These are phyloP conservation scores for Amphiprion clarkii DNA, from an alignment of 2,797 vertebrate species.

Conservation along the genomic window DNA sequence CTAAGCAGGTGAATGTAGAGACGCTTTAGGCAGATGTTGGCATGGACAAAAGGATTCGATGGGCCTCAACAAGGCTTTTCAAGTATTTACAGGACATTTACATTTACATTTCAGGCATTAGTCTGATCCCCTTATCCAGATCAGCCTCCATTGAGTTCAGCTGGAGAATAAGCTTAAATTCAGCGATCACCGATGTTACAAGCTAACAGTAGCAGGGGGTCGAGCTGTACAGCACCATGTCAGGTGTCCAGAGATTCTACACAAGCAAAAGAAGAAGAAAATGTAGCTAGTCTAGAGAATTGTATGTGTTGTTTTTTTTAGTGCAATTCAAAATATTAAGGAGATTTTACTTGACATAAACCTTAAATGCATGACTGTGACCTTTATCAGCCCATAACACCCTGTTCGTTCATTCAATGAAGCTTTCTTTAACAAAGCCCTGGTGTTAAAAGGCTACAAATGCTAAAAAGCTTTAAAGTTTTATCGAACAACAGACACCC, in stretches of 20 bases:
- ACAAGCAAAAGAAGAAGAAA: constrained; percentile 6
- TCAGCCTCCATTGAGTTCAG: constrained; percentile 59
- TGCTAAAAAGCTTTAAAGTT: too few relatives aligned
- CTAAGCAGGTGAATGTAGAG: constrained; percentile 59
- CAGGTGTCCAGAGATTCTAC: not conserved
- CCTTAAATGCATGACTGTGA: too few relatives aligned
- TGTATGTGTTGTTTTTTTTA: too few relatives aligned
- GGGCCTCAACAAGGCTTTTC: constrained; percentile 54
- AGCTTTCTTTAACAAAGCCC: too few relatives aligned
- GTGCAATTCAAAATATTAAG: not conserved
- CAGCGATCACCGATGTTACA: constrained; percentile 54
- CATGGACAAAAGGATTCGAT: constrained; percentile 49
- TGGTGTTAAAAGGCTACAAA: too few relatives aligned
- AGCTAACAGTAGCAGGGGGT: constrained; percentile 55
- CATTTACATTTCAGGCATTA: constrained; percentile 67
- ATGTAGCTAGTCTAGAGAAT: not conserved
- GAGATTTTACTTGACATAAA: not conserved
- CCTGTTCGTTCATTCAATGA: too few relatives aligned
- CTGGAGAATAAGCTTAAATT: constrained; percentile 60
- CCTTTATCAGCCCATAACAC: too few relatives aligned
- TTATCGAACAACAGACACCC: too few relatives aligned
- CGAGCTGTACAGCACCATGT: constrained; percentile 1
- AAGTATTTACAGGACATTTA: constrained; percentile 74
- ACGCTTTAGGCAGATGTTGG: constrained; percentile 66
- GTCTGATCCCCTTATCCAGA: constrained; percentile 75